phyloP scores from a whole-genome alignment of 2,888 invertebrate species.

The Idaea straminata region DNA sequence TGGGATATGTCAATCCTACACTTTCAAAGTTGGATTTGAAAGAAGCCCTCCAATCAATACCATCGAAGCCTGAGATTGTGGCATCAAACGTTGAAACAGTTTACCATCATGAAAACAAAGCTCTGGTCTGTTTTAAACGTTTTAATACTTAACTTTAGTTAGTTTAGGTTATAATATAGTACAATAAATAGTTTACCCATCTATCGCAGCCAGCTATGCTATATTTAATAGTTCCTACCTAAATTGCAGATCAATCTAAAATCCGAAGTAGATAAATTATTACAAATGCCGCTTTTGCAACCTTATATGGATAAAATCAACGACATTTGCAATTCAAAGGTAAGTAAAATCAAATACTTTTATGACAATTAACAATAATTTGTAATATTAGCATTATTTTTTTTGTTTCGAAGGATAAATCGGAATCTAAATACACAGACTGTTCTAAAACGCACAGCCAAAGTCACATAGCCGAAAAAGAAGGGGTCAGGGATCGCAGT shows the following conservation, averaged over 20 bases:
- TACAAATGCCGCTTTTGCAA: conserved; percentile 27
- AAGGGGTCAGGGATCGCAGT: background rate
- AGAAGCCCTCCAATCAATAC: conserved; percentile 26
- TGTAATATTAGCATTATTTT: background rate
- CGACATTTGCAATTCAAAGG: conserved; percentile 6
- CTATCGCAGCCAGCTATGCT: background rate
- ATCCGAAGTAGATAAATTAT: conserved; percentile 31
- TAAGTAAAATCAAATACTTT: conserved; percentile 22
- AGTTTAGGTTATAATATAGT: background rate
- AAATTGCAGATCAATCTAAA: conserved; percentile 18
- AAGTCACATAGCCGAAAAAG: background rate
- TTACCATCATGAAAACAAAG: background rate
- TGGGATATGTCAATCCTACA: background rate
- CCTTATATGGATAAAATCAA: conserved; percentile 7
- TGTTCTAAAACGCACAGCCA: background rate
- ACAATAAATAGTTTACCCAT: background rate
- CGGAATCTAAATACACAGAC: background rate
- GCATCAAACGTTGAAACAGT: background rate
- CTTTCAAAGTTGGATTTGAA: conserved; percentile 24
- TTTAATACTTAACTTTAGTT: background rate
- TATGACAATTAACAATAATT: background rate
- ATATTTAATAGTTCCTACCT: background rate
- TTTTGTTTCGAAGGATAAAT: background rate
- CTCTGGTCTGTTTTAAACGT: background rate
- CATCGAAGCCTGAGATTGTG: conserved; percentile 21